These are phyloP conservation scores for Danaus chrysippus DNA, from an alignment of 2,888 invertebrate species.

Conservation along the genomic window DNA sequence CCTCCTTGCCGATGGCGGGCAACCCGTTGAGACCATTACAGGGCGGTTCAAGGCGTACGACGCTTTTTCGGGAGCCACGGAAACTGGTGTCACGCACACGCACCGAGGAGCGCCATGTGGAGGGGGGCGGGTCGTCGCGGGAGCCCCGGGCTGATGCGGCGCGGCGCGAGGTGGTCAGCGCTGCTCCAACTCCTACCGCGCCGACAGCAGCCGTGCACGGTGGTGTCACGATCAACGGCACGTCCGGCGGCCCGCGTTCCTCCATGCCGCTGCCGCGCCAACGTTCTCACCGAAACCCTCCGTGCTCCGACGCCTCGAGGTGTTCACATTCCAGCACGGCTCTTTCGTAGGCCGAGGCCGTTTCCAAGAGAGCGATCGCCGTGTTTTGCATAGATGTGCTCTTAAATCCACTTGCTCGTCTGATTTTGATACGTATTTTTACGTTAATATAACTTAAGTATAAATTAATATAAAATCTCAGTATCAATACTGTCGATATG, in stretches of 20 bases:
- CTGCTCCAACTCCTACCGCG: slow-evolving; percentile 43
- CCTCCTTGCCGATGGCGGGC: slow-evolving; percentile 79
- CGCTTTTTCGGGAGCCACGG: slow-evolving; percentile 81
- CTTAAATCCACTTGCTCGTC: slow-evolving; percentile 48
- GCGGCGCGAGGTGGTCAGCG: slow-evolving; percentile 66
- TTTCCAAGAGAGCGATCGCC: slow-evolving; percentile 71
- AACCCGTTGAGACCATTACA: slow-evolving; percentile 81
- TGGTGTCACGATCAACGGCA: slow-evolving; percentile 72
- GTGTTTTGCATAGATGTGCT: slow-evolving; percentile 74
- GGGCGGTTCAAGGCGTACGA: slow-evolving; percentile 82
- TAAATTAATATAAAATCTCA: slow-evolving; percentile 36
- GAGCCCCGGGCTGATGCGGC: slow-evolving; percentile 65
- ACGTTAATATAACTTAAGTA: slow-evolving; percentile 39
- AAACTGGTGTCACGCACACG: slow-evolving; percentile 81
- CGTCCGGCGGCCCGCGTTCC: slow-evolving; percentile 75
- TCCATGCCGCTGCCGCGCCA: slow-evolving; percentile 79
- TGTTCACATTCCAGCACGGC: slow-evolving; percentile 75
- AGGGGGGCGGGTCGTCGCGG: slow-evolving; percentile 62
- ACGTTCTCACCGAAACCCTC: slow-evolving; percentile 77
- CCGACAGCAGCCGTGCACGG: slow-evolving; percentile 42
- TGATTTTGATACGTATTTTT: slow-evolving; percentile 47
- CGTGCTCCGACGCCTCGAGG: slow-evolving; percentile 66
- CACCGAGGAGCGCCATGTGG: slow-evolving; percentile 82
- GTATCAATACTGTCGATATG: slow-evolving; percentile 37
- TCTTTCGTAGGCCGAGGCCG: slow-evolving; percentile 68